Evolutionary conservation across 2,113 vertebrate species (phyloP).

Genomic region (Tachysurus vachellii): DNA sequence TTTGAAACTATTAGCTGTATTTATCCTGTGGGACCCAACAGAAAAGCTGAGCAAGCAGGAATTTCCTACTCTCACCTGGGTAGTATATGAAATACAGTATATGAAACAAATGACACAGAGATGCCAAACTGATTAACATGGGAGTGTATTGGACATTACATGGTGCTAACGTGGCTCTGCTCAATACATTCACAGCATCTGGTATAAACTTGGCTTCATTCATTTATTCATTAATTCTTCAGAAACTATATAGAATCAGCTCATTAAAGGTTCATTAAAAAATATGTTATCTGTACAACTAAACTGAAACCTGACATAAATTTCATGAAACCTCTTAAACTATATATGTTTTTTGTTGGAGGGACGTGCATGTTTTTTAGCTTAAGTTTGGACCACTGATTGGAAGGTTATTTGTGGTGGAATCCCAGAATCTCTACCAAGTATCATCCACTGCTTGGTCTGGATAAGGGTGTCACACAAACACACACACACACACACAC

Average conservation of each 20-base stretch:
- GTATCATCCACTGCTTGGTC: not conserved
- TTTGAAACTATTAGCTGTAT: not conserved
- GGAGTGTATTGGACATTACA: not conserved
- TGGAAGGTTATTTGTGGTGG: too few species aligned
- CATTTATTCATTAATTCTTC: not conserved
- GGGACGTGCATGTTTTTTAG: too few species aligned
- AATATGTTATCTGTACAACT: not conserved
- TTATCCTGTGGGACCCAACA: not conserved
- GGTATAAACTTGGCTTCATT: not conserved
- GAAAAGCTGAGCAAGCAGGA: not conserved
- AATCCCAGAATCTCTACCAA: not conserved
- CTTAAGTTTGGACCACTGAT: too few species aligned
- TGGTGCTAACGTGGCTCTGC: not conserved
- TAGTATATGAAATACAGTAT: not conserved
- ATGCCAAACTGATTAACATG: not conserved
- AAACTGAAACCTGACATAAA: not conserved
- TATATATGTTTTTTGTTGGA: not conserved
- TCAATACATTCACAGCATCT: not conserved
- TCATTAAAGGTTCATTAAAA: not conserved
- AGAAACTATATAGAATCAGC: not conserved
- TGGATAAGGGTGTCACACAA: not conserved
- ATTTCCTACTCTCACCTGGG: not conserved
- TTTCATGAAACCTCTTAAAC: not conserved
- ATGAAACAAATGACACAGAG: not conserved
- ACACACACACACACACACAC: not conserved